A percentile compares a stretch with the other conserved stretches of the same genome.
phyloP scores from a whole-genome alignment of 2,888 invertebrate genomes.

The Beris morrisii region DNA sequence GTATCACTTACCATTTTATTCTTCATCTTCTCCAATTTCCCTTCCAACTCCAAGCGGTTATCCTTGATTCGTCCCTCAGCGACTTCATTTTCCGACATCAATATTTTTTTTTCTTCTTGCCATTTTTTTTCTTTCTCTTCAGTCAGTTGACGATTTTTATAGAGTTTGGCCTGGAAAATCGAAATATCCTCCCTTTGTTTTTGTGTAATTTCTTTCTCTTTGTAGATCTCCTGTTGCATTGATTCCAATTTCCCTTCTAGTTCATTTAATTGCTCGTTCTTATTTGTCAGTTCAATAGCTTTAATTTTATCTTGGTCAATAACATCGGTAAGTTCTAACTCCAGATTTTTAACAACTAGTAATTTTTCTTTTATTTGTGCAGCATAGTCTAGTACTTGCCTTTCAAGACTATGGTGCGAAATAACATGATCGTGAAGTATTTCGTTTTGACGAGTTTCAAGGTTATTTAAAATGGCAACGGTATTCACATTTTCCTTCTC shows the following conservation, averaged over 20 bases:
- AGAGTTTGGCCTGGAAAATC: slow-evolving; percentile 52
- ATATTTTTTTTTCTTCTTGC: slow-evolving; percentile 46
- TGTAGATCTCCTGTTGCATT: slow-evolving; percentile 20
- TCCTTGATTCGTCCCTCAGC: slow-evolving; percentile 52
- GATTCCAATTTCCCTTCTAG: slow-evolving; percentile 21
- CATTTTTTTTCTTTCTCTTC: slow-evolving; percentile 42
- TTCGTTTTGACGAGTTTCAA: slow-evolving; percentile 39
- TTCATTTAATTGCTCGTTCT: slow-evolving; percentile 8
- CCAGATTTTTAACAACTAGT: background rate
- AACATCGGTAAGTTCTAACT: background rate
- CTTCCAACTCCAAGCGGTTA: slow-evolving; percentile 65
- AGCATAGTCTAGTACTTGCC: slow-evolving; percentile 36
- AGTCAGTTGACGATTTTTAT: slow-evolving; percentile 41
- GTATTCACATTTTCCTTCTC: slow-evolving; percentile 41
- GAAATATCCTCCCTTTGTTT: slow-evolving; percentile 47
- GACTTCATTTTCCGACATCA: slow-evolving; percentile 41
- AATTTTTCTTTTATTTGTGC: slow-evolving; percentile 1
- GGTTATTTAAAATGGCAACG: slow-evolving; percentile 40
- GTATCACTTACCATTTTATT: slow-evolving; percentile 72
- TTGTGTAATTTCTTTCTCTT: slow-evolving; percentile 37
- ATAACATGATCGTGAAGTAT: slow-evolving; percentile 38
- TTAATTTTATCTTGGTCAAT: background rate
- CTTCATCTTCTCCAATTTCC: slow-evolving; percentile 77
- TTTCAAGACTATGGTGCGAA: slow-evolving; percentile 37
- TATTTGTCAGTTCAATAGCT: slow-evolving; percentile 2